Percentiles rank a stretch among this genome's conserved stretches.
Conservation (phyloP, 2,888 invertebrate species). For the Agriopis leucophaearia region DNA sequence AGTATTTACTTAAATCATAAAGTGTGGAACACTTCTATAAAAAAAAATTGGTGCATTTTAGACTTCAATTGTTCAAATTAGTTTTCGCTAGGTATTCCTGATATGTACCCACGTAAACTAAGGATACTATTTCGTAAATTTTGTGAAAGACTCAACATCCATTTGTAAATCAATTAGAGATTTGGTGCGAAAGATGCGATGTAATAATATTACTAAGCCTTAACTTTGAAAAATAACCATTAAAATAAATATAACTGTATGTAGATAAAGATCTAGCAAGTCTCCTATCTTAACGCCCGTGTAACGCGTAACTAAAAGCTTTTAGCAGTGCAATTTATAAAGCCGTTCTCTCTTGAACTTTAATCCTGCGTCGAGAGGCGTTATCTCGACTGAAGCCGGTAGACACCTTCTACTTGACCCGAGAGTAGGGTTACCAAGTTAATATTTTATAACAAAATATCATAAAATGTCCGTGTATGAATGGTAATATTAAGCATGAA, state of each 20-base stretch:
- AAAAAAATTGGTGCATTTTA: no score
- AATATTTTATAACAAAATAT: no score
- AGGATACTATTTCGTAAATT: no score
- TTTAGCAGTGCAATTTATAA: slow-evolving; percentile 36
- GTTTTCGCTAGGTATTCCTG: no score
- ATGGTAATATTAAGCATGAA: no score
- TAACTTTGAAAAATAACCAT: neutral
- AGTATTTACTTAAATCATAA: no score
- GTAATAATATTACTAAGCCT: neutral
- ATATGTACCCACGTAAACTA: no score
- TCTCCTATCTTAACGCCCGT: slow-evolving; percentile 10
- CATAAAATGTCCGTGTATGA: no score
- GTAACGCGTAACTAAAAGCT: slow-evolving; percentile 24
- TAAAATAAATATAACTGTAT: neutral
- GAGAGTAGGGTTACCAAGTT: neutral
- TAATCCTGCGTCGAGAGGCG: slow-evolving; percentile 41
- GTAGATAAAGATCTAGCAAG: slow-evolving; percentile 17
- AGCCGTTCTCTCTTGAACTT: slow-evolving; percentile 44
- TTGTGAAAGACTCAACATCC: no score
- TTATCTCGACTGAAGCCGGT: slow-evolving; percentile 32
- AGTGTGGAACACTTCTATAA: no score
- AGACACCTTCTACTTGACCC: slow-evolving; percentile 40
- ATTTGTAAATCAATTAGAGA: no score
- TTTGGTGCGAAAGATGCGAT: neutral
- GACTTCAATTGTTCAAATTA: no score